Evolutionary conservation across 1,140 invertebrate species (phyloP).

Genomic region (Phortica variegata): DNA sequence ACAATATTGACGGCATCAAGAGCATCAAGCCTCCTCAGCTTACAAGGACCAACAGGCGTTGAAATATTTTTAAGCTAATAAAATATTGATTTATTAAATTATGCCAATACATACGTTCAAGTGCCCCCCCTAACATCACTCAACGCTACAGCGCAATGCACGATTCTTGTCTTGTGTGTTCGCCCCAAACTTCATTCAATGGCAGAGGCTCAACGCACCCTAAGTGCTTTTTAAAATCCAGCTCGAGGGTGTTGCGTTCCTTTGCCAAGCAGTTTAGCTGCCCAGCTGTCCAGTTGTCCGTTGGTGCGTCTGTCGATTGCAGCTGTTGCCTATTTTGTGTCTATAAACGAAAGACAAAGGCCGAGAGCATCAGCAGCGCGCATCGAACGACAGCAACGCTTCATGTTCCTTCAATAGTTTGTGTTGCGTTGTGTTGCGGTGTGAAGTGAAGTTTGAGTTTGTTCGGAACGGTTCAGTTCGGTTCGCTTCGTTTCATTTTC

Average conservation of each 20-base stretch:
- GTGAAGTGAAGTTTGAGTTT: background rate
- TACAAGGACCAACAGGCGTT: too few species aligned
- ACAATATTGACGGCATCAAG: too few species aligned
- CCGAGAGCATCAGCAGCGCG: constrained; percentile 1
- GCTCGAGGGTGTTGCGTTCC: constrained; percentile 40
- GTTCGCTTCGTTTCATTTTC: background rate
- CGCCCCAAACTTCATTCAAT: background rate
- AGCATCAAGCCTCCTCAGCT: too few species aligned
- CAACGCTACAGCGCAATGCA: background rate
- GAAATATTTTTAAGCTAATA: constrained; percentile 35
- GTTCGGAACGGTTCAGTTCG: background rate
- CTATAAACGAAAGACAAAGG: constrained; percentile 8
- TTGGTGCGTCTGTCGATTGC: background rate
- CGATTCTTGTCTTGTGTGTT: constrained; percentile 23
- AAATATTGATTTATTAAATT: constrained; percentile 52
- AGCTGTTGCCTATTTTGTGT: background rate
- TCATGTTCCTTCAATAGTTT: constrained; percentile 4
- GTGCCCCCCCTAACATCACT: background rate
- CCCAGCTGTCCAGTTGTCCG: background rate
- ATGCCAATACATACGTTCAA: constrained; percentile 11
- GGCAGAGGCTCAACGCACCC: background rate
- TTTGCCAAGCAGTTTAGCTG: constrained; percentile 36
- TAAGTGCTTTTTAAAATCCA: constrained; percentile 52
- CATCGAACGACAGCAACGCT: too few species aligned
- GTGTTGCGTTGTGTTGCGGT: background rate